A percentile compares a stretch with the other conserved stretches of the same genome.
Evolutionary conservation across 1,140 invertebrate genomes (phyloP).

Genomic region (Melipona quadrifasciata): DNA sequence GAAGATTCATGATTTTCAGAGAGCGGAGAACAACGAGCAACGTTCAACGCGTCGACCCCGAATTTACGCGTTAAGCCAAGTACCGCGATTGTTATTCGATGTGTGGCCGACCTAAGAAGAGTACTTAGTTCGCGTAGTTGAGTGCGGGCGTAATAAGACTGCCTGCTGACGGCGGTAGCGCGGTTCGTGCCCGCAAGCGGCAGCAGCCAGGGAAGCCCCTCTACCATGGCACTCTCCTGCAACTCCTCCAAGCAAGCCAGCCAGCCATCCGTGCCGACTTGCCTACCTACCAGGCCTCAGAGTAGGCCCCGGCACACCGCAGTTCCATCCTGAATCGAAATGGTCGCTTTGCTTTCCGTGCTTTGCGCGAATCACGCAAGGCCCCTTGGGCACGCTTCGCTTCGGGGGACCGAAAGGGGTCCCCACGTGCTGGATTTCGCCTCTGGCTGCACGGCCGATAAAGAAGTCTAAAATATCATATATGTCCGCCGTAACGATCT

Average conservation of each 20-base stretch:
- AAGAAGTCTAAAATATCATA: conserved; percentile 21
- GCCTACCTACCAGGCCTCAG: conserved; percentile 41
- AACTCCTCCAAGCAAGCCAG: conserved; percentile 54
- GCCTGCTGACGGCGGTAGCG: conserved; percentile 69
- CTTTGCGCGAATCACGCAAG: conserved; percentile 45
- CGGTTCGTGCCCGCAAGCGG: conserved; percentile 67
- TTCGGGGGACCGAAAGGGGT: conserved; percentile 43
- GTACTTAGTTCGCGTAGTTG: conserved; percentile 71
- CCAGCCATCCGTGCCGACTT: conserved; percentile 51
- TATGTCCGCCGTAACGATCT: not conserved
- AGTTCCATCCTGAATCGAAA: conserved; percentile 53
- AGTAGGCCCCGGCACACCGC: conserved; percentile 47
- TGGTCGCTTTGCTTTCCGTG: conserved; percentile 43
- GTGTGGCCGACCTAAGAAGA: conserved; percentile 52
- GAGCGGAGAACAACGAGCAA: conserved; percentile 3
- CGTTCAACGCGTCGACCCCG: not conserved
- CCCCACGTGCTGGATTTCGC: conserved; percentile 55
- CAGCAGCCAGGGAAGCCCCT: conserved; percentile 60
- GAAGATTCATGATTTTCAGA: not conserved
- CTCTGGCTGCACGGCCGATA: conserved; percentile 47
- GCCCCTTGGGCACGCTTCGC: conserved; percentile 25
- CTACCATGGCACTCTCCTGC: conserved; percentile 59
- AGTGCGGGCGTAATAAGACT: conserved; percentile 74
- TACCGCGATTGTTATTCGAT: conserved; percentile 10
- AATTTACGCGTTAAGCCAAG: conserved; percentile 10